These are phyloP conservation scores for Dicerorhinus sumatrensis DNA, from an alignment of 2,113 vertebrate genomes.

Conservation along the genomic window DNA sequence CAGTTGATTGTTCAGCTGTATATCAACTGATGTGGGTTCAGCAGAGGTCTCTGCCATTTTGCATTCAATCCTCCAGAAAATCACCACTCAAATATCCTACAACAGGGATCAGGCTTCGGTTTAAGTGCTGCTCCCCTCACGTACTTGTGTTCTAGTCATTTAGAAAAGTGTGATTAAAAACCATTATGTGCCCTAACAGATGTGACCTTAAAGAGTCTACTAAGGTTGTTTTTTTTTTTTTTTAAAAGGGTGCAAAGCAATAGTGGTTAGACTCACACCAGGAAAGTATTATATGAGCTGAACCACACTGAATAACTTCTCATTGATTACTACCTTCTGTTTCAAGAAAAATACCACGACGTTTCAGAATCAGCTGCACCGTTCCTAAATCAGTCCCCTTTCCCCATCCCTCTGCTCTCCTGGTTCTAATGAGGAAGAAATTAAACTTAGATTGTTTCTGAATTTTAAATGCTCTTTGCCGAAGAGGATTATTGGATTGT, in stretches of 20 bases:
- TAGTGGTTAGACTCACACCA: constrained; percentile 87
- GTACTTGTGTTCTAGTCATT: constrained; percentile 78
- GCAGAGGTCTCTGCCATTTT: constrained; percentile 74
- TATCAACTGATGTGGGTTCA: constrained; percentile 11
- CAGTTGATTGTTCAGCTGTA: constrained; percentile 65
- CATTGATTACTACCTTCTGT: constrained; percentile 87
- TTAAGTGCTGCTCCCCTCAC: constrained; percentile 65
- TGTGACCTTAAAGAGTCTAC: constrained; percentile 86
- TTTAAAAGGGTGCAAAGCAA: constrained; percentile 82
- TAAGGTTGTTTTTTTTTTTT: not conserved
- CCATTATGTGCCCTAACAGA: constrained; percentile 87
- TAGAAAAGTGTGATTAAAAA: constrained; percentile 88
- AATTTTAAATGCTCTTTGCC: constrained; percentile 48
- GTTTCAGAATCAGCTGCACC: constrained; percentile 78
- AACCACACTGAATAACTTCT: constrained; percentile 83
- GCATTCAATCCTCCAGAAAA: constrained; percentile 73
- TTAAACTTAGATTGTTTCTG: constrained; percentile 13
- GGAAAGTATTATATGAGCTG: constrained; percentile 87
- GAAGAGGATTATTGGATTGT: constrained; percentile 61
- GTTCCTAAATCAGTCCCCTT: constrained; percentile 14
- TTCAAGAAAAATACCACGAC: constrained; percentile 82
- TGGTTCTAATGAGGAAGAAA: constrained; percentile 77
- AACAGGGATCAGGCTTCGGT: constrained; percentile 77
- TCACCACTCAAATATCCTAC: constrained; percentile 64
- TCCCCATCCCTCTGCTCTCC: not conserved